Evolutionary conservation across 2,797 vertebrate species (phyloP).

Genomic region (Lepus townsendii): DNA sequence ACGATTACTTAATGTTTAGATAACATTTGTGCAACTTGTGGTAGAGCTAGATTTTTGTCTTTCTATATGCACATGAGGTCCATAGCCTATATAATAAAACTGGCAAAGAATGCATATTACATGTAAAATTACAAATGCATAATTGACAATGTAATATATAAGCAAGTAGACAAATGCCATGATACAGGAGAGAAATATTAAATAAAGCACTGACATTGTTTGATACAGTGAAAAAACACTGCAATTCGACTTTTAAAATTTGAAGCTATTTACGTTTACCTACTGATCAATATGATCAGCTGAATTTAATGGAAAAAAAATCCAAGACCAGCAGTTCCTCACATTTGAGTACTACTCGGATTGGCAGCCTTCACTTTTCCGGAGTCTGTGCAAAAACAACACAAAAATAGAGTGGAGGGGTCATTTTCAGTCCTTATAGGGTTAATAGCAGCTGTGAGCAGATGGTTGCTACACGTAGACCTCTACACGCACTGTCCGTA

Average conservation of each 20-base stretch:
- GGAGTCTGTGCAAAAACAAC: slow-evolving; percentile 93
- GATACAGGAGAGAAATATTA: slow-evolving; percentile 92
- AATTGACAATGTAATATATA: slow-evolving; percentile 94
- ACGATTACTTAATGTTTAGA: slow-evolving; percentile 97
- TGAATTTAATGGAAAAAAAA: slow-evolving; percentile 93
- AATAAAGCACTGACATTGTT: slow-evolving; percentile 95
- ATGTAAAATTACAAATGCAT: slow-evolving; percentile 96
- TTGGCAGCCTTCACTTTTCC: slow-evolving; percentile 95
- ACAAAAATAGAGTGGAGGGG: slow-evolving; percentile 88
- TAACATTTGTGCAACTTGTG: slow-evolving; percentile 97
- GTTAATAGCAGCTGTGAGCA: slow-evolving; percentile 91
- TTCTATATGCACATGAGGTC: slow-evolving; percentile 96
- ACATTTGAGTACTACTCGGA: slow-evolving; percentile 93
- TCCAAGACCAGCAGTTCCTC: slow-evolving; percentile 93
- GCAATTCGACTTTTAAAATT: slow-evolving; percentile 93
- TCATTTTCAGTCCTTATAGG: slow-evolving; percentile 91
- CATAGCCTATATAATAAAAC: slow-evolving; percentile 94
- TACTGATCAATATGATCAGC: slow-evolving; percentile 99
- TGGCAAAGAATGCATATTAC: slow-evolving; percentile 96
- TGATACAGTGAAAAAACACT: slow-evolving; percentile 98
- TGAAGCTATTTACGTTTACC: slow-evolving; percentile 93
- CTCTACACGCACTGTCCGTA: slow-evolving; percentile 87
- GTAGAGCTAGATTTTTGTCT: slow-evolving; percentile 92
- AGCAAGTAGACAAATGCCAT: slow-evolving; percentile 93
- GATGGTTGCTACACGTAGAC: slow-evolving; percentile 86